A percentile compares a stretch with the other conserved stretches of the same genome.
Conservation (phyloP, 2,797 vertebrate species). For the Simalia tracyae region DNA sequence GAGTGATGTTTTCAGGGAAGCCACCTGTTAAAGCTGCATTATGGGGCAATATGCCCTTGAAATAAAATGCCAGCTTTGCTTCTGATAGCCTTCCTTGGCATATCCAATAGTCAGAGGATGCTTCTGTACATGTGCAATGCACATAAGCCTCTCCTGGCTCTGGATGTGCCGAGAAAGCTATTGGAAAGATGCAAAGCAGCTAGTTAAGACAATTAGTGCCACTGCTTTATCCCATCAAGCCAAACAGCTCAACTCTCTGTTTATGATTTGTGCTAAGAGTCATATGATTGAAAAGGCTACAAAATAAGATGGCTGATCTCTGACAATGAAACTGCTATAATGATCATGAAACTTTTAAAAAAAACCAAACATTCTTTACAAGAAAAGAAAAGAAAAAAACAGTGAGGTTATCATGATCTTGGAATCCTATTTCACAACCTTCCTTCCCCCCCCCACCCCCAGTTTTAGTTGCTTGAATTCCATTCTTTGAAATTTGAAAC, state of each 20-base stretch:
- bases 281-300: not conserved
- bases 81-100: not conserved
- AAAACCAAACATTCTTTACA: not conserved
- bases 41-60: not conserved
- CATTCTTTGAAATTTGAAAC: not conserved
- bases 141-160: not conserved
- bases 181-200: not conserved
- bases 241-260: not conserved
- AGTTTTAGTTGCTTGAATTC: not conserved
- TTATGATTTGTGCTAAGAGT: not conserved
- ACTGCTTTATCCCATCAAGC: not conserved
- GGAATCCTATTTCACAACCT: not conserved
- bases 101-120: not conserved
- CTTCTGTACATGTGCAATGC: too few species aligned
- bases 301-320: not conserved
- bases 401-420: not conserved
- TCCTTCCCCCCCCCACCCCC: too few species aligned
- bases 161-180: not conserved
- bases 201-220: not conserved
- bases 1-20: not conserved
- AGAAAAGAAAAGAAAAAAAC: not conserved
- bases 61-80: not conserved
- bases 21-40: not conserved
- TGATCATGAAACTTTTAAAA: not conserved
- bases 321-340: not conserved